Percentiles rank a stretch among this genome's conserved stretches.
These are phyloP conservation scores for Hybognathus amarus DNA, from an alignment of 2,797 vertebrate species.

Conservation along the genomic window DNA sequence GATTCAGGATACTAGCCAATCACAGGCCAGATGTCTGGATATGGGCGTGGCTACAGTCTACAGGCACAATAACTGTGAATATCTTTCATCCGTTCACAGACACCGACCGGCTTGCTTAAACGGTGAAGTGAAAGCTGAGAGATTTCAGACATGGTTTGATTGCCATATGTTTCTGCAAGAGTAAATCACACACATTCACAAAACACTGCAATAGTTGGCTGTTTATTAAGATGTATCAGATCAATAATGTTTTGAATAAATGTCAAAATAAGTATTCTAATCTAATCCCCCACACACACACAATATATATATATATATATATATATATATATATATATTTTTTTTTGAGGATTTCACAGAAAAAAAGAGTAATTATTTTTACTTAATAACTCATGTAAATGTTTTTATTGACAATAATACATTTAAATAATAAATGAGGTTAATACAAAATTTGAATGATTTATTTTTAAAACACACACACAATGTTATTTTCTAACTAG, in stretches of 20 bases:
- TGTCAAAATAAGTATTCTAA: neutral
- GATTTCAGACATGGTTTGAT: constrained; percentile 3
- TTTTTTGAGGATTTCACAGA: no score
- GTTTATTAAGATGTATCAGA: neutral
- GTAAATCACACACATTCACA: neutral
- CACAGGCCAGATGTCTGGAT: constrained; percentile 63
- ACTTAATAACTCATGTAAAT: neutral
- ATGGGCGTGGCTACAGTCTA: constrained; percentile 65
- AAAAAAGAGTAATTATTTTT: neutral
- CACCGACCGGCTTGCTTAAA: constrained; percentile 27
- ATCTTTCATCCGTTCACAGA: constrained; percentile 41
- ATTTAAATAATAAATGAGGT: neutral
- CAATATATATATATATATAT: no score
- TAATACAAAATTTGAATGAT: neutral
- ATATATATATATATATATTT: no score
- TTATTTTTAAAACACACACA: no score
- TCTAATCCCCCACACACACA: accelerated
- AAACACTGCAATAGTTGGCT: constrained; percentile 35
- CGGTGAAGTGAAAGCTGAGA: neutral
- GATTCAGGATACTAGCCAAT: constrained; percentile 71
- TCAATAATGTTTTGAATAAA: constrained; percentile 8
- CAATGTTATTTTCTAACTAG: no score
- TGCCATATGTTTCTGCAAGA: neutral
- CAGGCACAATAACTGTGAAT: constrained; percentile 59
- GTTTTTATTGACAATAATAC: neutral